A percentile compares a stretch with the other conserved stretches of the same genome.
phyloP scores from a whole-genome alignment of 1,140 invertebrate genomes.

The Periplaneta americana region DNA sequence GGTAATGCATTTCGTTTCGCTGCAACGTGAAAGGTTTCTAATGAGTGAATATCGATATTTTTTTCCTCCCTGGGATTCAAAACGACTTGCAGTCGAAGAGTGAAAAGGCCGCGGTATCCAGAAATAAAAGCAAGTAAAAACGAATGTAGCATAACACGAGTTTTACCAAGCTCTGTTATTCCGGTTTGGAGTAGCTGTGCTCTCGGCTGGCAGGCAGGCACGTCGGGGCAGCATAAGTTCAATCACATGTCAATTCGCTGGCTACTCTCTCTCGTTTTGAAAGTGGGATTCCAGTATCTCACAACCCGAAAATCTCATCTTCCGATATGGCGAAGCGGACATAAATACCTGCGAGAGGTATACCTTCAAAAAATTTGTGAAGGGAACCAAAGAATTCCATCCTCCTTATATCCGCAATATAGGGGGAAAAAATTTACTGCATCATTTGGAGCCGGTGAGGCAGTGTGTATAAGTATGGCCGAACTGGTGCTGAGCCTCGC shows the following conservation, averaged over 20 bases:
- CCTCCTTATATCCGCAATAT: not conserved
- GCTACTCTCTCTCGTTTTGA: not conserved
- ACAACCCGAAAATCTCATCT: not conserved
- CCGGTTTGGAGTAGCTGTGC: not conserved
- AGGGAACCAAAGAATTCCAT: not conserved
- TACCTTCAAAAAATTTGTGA: not conserved
- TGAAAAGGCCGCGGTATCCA: not conserved
- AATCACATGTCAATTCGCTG: not conserved
- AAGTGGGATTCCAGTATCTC: not conserved
- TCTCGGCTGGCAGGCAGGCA: not conserved
- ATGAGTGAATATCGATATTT: too few species aligned
- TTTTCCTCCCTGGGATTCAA: too few species aligned
- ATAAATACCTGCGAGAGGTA: not conserved
- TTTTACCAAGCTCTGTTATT: not conserved
- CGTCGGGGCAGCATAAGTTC: not conserved
- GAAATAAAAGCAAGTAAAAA: not conserved
- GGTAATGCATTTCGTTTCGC: too few species aligned
- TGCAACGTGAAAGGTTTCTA: too few species aligned
- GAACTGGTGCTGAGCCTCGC: not conserved
- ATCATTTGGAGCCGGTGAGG: not conserved
- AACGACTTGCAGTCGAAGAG: too few species aligned
- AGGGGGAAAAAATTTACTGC: not conserved
- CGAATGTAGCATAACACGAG: not conserved
- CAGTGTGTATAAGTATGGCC: not conserved
- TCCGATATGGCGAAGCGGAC: not conserved